phyloP scores from a whole-genome alignment of 2,888 invertebrate species.

The Auanema sp. region DNA sequence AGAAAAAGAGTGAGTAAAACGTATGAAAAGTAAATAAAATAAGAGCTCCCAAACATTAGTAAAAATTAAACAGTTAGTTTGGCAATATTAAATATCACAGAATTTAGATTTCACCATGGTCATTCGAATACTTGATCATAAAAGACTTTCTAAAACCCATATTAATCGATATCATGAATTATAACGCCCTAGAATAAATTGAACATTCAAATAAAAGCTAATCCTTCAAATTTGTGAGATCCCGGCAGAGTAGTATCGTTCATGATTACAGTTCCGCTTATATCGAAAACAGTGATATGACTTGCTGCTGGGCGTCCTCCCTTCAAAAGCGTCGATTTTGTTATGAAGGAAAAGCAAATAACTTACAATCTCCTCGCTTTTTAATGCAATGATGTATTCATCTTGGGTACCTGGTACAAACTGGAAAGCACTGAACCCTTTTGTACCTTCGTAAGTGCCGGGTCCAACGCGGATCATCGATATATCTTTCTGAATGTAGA shows the following conservation, averaged over 20 bases:
- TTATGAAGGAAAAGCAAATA: background rate
- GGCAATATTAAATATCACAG: no score
- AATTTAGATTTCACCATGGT: no score
- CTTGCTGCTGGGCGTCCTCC: slow-evolving; percentile 53
- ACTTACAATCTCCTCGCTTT: slow-evolving; percentile 34
- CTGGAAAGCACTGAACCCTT: slow-evolving; percentile 97
- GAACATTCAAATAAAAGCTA: slow-evolving; percentile 45
- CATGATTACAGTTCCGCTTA: slow-evolving; percentile 52
- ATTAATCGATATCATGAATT: no score
- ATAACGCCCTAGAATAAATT: no score
- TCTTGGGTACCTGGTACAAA: slow-evolving; percentile 28
- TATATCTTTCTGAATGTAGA: slow-evolving; percentile 74
- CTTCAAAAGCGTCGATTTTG: slow-evolving; percentile 13
- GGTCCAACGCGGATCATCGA: slow-evolving; percentile 70
- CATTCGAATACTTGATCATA: no score
- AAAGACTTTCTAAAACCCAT: no score
- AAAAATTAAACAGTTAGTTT: no score
- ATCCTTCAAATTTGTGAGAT: slow-evolving; percentile 60
- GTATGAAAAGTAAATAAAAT: background rate
- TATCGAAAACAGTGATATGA: slow-evolving; percentile 54
- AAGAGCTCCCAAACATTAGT: no score
- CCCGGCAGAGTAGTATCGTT: slow-evolving; percentile 52
- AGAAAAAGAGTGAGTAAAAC: slow-evolving; percentile 3
- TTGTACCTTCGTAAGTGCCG: slow-evolving; percentile 68
- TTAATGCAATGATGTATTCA: slow-evolving; percentile 32